Conservation (phyloP, 2,113 vertebrate genomes). For the Corapipo altera region DNA sequence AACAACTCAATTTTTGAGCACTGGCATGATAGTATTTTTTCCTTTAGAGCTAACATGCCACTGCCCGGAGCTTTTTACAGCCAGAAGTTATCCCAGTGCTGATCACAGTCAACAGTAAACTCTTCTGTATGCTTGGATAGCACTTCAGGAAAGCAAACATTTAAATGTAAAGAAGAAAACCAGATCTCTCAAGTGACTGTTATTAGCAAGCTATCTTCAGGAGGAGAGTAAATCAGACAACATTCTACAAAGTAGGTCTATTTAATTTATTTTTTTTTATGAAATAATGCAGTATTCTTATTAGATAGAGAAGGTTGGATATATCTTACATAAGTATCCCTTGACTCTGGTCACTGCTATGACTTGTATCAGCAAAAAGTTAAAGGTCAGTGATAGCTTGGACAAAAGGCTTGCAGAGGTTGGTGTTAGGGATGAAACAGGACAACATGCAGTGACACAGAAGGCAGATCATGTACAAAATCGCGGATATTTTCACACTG, state of each 20-base stretch:
- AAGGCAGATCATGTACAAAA: neutral
- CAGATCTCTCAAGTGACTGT: constrained; percentile 24
- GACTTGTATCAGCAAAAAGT: neutral
- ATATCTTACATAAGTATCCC: neutral
- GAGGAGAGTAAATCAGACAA: neutral
- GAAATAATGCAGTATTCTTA: neutral
- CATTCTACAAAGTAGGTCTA: neutral
- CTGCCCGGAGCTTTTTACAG: neutral
- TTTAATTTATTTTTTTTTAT: neutral
- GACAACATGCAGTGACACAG: neutral
- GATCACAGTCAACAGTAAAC: neutral
- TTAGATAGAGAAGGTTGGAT: neutral
- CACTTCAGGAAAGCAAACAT: constrained; percentile 38
- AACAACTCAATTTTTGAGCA: neutral
- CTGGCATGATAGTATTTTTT: neutral
- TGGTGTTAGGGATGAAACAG: neutral
- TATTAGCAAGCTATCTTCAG: constrained; percentile 25
- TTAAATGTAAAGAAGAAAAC: constrained; percentile 47
- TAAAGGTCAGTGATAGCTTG: neutral
- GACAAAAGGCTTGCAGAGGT: neutral
- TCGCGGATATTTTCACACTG: neutral
- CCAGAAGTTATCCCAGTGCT: neutral
- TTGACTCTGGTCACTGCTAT: neutral
- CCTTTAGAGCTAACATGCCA: neutral
- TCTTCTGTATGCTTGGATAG: neutral